Conservation (phyloP, 30 jellyfish, hydroid and myxozoan species). For the Rhopilema esculentum region DNA sequence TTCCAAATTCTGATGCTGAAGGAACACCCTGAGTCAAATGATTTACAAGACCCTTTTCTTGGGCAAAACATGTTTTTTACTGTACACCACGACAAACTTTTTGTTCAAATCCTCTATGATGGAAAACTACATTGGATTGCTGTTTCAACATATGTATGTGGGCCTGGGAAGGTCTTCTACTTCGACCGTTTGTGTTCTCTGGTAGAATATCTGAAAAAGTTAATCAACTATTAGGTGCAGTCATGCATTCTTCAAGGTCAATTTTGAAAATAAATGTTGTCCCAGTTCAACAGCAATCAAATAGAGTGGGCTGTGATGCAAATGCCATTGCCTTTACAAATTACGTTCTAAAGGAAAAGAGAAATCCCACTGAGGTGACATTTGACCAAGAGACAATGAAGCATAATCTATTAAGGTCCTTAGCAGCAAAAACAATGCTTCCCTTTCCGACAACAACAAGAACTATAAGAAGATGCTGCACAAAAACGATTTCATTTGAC, state of each 20-base stretch:
- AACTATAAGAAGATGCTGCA: background rate
- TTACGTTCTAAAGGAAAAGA: background rate
- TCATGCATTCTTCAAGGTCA: too few relatives aligned
- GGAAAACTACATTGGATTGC: too few relatives aligned
- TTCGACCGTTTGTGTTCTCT: too few relatives aligned
- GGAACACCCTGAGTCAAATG: constrained; percentile 13
- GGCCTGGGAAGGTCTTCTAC: too few relatives aligned
- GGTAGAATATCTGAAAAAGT: too few relatives aligned
- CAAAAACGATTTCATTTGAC: background rate
- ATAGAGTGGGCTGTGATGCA: constrained; percentile 6
- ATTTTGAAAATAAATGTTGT: too few relatives aligned
- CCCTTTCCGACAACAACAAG: constrained; percentile 1
- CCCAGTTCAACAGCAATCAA: too few relatives aligned
- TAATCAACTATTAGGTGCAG: too few relatives aligned
- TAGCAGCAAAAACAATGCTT: constrained; percentile 17
- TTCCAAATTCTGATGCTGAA: constrained; percentile 23
- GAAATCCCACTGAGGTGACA: constrained; percentile 14
- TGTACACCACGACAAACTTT: background rate
- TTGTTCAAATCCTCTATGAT: constrained; percentile 24
- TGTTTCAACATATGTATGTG: too few relatives aligned
- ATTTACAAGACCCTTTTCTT: constrained; percentile 18
- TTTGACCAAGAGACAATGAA: constrained; percentile 30
- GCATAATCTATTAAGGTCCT: constrained; percentile 18
- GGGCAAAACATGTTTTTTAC: background rate
- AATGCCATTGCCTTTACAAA: constrained; percentile 5